Percentiles rank a stretch among this genome's conserved stretches.
phyloP scores from a whole-genome alignment of 1,140 invertebrate species.

The Cydia pomonella region DNA sequence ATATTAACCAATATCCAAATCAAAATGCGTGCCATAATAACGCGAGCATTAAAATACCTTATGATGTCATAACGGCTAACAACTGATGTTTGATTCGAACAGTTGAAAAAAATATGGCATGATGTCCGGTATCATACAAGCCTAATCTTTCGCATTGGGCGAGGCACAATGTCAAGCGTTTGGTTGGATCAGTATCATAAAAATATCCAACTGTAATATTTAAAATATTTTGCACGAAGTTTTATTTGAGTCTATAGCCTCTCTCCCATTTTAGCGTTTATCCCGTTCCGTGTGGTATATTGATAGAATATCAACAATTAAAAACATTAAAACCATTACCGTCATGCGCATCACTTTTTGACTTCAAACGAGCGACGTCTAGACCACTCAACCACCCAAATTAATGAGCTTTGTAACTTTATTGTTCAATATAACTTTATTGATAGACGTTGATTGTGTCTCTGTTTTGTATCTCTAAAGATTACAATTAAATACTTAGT shows the following conservation, averaged over 20 bases:
- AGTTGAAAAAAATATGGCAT: not conserved
- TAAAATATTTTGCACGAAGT: not conserved
- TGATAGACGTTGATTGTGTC: not conserved
- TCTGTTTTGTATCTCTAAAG: not conserved
- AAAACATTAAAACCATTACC: no score
- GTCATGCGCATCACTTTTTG: no score
- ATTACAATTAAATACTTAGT: not conserved
- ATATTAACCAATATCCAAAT: not conserved
- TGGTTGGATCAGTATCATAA: not conserved
- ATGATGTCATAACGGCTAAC: slow-evolving; percentile 14
- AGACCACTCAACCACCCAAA: no score
- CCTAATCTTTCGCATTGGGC: not conserved
- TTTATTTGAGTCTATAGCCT: no score
- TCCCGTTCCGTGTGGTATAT: no score
- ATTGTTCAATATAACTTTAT: not conserved
- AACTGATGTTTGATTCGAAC: not conserved
- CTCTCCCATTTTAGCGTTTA: no score
- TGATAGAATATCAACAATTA: no score
- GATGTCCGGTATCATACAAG: slow-evolving; percentile 6
- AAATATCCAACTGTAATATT: not conserved
- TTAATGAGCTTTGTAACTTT: no score
- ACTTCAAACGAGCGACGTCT: no score
- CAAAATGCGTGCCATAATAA: not conserved
- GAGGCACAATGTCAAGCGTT: slow-evolving; percentile 1
- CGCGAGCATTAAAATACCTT: not conserved